Evolutionary conservation across 2,888 invertebrate species (phyloP), one percentile per base, ranked within the genome.

Genomic region (Anthoptus insignis): DNA sequence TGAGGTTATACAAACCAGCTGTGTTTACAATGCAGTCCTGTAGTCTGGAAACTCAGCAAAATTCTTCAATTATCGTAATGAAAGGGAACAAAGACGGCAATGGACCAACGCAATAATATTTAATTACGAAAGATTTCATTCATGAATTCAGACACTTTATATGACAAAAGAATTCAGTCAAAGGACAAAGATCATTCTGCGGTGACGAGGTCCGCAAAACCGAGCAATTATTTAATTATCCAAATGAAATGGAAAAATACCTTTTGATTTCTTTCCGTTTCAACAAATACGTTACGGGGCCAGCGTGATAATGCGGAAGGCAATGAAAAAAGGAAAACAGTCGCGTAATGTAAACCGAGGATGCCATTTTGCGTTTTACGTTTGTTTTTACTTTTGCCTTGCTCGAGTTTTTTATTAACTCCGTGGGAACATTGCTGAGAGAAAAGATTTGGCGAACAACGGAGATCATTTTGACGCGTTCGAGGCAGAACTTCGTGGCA

Each of bases 341-440:
- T 47, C 64, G 39, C 59, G 61, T 71, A 64, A 47, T 69, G 67
- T 64, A 69, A 69, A 69, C 59, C 59, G 68, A 54, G 59, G 57
- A 53, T 64, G 69, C 64, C 56, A 64, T 69, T 73, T 70, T 65
- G 52, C 53, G 53, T 71, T 67, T 67, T 64, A 63, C 67, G 67
- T 64, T 72, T 66, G 66, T 68, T 70, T 71, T 69, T 64, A 63
- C 63, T 63, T 63, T 63, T 63, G 56, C 63, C 56, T 50, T 63
- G 56, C 56, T 29, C 56, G 63, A 24, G 47, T 57, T 57, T 63
- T 54, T 63, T 63, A 63, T 57, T 49, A 63, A 49, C 63, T 63
- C 49, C 49, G 37, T 13, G 49, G 49, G 22, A 45, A 19, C 52
- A 24, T 63, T 29, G 54, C 54, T 63, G 34, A 47, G 37, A 49